A percentile compares a stretch with the other conserved stretches of the same genome.
Conservation (phyloP, 2,888 invertebrate species). For the Pherbina coryleti region DNA sequence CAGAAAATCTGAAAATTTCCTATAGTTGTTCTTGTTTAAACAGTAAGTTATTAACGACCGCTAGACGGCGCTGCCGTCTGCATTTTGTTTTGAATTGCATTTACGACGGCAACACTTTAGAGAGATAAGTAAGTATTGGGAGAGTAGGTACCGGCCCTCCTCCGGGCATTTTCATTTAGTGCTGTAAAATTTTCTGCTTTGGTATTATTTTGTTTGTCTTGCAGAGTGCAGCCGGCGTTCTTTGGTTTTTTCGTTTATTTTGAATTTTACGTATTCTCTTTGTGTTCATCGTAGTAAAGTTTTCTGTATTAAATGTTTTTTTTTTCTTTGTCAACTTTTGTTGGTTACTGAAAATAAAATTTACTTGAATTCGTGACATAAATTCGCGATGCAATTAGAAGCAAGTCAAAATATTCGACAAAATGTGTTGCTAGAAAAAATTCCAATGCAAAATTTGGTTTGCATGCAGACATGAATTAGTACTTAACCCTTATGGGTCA, state of each 20-base stretch:
- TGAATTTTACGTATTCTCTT: not conserved
- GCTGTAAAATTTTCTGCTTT: not conserved
- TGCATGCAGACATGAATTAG: too few species aligned
- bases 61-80: not conserved
- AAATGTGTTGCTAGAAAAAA: too few species aligned
- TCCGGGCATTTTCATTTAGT: too few species aligned
- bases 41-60: too few species aligned
- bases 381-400: constrained; percentile 52
- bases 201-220: not conserved
- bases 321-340: not conserved
- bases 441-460: too few species aligned
- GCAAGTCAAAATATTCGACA: not conserved
- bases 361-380: constrained; percentile 50
- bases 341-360: constrained; percentile 27
- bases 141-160: too few species aligned
- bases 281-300: not conserved
- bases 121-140: too few species aligned
- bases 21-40: too few species aligned
- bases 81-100: not conserved
- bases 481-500: too few species aligned
- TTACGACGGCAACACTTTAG: not conserved
- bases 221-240: not conserved
- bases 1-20: too few species aligned
- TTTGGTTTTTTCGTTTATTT: not conserved
- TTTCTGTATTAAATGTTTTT: not conserved